Percentiles rank a stretch among this genome's conserved stretches.
These are phyloP conservation scores for Anisognathus igniventris DNA, from an alignment of 2,797 vertebrate genomes.

Conservation along the genomic window DNA sequence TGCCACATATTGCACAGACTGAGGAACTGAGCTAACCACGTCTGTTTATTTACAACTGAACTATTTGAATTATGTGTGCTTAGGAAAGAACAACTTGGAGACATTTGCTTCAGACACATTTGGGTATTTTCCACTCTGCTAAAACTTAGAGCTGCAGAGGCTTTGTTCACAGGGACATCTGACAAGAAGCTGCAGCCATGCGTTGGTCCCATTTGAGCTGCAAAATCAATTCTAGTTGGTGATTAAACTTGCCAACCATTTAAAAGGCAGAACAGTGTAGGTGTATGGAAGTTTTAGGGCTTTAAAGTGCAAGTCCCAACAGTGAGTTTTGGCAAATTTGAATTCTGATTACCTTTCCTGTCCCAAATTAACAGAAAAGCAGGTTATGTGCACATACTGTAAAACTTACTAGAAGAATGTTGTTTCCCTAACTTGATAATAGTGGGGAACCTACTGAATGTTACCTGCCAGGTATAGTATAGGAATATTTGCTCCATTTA, in stretches of 20 bases:
- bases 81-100: neutral
- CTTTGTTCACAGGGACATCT: slow-evolving; percentile 7
- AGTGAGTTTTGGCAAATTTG: slow-evolving; percentile 66
- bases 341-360: slow-evolving; percentile 70
- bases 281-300: slow-evolving; percentile 35
- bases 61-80: neutral
- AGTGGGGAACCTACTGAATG: neutral
- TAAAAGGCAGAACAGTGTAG: slow-evolving; percentile 49
- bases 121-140: slow-evolving; percentile 40
- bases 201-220: slow-evolving; percentile 43
- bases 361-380: slow-evolving; percentile 64
- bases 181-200: neutral
- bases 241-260: slow-evolving; percentile 74
- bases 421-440: neutral
- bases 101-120: slow-evolving; percentile 18
- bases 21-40: neutral
- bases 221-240: slow-evolving; percentile 44
- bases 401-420: slow-evolving; percentile 15
- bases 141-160: neutral
- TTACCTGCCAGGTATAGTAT: neutral
- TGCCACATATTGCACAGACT: neutral
- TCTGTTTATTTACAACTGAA: slow-evolving; percentile 12
- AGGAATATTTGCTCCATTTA: neutral
- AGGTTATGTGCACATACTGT: slow-evolving; percentile 61
- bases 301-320: slow-evolving; percentile 67